These are phyloP conservation scores for Chamaea fasciata DNA, from an alignment of 2,113 vertebrate genomes.

Conservation along the genomic window DNA sequence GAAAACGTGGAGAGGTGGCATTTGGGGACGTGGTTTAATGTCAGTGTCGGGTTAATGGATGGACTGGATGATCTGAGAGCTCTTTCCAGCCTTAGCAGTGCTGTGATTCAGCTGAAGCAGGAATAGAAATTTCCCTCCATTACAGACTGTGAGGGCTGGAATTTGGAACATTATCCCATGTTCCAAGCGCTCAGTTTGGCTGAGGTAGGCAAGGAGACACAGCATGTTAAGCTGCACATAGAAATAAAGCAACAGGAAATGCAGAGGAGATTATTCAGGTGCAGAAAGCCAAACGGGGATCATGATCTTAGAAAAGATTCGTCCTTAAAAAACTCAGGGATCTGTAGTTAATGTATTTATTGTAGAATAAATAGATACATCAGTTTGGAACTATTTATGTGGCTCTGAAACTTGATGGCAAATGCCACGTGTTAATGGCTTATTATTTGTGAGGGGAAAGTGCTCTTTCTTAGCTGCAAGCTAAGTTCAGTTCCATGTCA, in stretches of 20 bases:
- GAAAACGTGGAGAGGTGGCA: not conserved
- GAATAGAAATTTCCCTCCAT: not conserved
- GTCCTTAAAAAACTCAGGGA: not conserved
- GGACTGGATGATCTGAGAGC: not conserved
- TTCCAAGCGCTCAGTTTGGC: not conserved
- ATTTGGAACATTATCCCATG: not conserved
- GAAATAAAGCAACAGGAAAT: not conserved
- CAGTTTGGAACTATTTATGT: not conserved
- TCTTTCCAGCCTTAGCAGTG: not conserved
- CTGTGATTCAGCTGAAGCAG: not conserved
- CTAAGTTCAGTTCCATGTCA: not conserved
- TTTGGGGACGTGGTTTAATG: not conserved
- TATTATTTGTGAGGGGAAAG: not conserved
- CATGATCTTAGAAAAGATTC: not conserved
- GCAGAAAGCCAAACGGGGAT: not conserved
- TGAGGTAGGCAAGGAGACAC: not conserved
- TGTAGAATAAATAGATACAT: not conserved
- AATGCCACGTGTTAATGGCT: not conserved
- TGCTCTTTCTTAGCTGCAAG: not conserved
- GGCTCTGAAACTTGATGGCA: not conserved
- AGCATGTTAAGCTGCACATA: not conserved
- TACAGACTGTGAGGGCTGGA: not conserved
- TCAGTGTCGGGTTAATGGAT: not conserved
- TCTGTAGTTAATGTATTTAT: not conserved
- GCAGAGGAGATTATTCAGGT: not conserved